A percentile compares a stretch with the other conserved stretches of the same genome.
Evolutionary conservation across 2,888 invertebrate species (phyloP).

Genomic region (Eupithecia centaureata): DNA sequence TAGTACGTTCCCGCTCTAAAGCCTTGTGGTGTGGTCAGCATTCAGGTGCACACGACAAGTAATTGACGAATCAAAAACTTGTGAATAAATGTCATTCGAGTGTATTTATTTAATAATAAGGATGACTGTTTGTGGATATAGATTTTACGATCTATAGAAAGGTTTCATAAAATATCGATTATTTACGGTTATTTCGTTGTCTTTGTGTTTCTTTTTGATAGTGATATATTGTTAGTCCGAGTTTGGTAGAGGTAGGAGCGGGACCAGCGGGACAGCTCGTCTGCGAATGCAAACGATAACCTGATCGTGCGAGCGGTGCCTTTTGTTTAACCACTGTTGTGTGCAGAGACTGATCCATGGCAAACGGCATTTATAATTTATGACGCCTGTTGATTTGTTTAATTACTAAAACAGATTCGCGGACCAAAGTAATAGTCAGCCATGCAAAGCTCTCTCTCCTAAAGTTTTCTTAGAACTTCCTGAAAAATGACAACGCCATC

Average conservation of each 20-base stretch:
- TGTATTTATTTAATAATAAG: constrained; percentile 30
- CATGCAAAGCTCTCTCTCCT: constrained; percentile 29
- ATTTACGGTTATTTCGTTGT: not conserved
- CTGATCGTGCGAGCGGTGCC: constrained; percentile 14
- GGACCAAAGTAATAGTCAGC: not conserved
- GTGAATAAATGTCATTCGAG: constrained; percentile 42
- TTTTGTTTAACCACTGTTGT: constrained; percentile 9
- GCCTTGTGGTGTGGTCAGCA: constrained; percentile 38
- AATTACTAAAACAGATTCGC: not conserved
- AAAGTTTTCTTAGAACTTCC: constrained; percentile 41
- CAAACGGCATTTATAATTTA: not conserved
- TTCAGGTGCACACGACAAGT: constrained; percentile 36
- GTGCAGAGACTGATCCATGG: not conserved
- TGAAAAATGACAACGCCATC: constrained; percentile 21
- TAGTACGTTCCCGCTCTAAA: constrained; percentile 10
- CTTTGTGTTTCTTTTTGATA: not conserved
- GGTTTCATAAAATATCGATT: constrained; percentile 17
- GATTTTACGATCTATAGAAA: constrained; percentile 11
- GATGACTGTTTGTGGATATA: constrained; percentile 16
- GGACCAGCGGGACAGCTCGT: constrained; percentile 9
- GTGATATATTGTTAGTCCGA: not conserved
- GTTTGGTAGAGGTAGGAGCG: constrained; percentile 7
- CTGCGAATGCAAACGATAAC: constrained; percentile 18
- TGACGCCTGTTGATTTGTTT: not conserved
- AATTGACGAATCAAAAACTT: constrained; percentile 40